A percentile compares a stretch with the other conserved stretches of the same genome.
These are phyloP conservation scores for Aphaenogaster rudis DNA, from an alignment of 1,140 invertebrate species.

Conservation along the genomic window DNA sequence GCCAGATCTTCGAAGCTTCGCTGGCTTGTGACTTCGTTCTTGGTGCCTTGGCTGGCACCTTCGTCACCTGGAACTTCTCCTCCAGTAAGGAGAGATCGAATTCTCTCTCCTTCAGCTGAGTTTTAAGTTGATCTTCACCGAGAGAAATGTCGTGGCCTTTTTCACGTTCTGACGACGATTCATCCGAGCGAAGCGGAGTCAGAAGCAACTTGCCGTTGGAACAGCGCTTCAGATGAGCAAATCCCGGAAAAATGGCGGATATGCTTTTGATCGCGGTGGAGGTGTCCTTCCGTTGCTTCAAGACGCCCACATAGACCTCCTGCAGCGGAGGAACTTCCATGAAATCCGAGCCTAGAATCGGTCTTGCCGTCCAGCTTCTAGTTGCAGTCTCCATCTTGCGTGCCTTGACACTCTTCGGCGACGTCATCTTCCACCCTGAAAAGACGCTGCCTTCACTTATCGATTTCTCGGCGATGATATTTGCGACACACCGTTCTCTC, in stretches of 20 bases:
- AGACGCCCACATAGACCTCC: conserved; percentile 88
- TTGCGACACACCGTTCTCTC: background rate
- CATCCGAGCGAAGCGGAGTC: conserved; percentile 80
- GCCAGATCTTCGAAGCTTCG: conserved; percentile 90
- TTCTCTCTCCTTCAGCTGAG: conserved; percentile 85
- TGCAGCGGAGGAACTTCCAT: conserved; percentile 86
- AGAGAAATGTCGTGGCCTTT: conserved; percentile 47
- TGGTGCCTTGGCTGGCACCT: conserved; percentile 89
- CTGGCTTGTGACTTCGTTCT: conserved; percentile 91
- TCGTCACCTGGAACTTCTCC: conserved; percentile 87
- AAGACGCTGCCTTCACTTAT: conserved; percentile 77
- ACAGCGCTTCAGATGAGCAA: conserved; percentile 92
- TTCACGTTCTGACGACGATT: background rate
- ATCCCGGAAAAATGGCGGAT: conserved; percentile 87
- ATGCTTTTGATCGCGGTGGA: conserved; percentile 89
- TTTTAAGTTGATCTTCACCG: conserved; percentile 82
- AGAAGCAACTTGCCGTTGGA: conserved; percentile 89
- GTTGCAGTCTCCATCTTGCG: conserved; percentile 63
- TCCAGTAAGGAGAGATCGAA: conserved; percentile 87
- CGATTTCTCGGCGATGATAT: conserved; percentile 35
- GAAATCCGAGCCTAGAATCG: conserved; percentile 88
- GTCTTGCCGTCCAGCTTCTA: conserved; percentile 79
- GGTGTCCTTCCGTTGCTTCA: conserved; percentile 89
- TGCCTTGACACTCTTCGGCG: conserved; percentile 68
- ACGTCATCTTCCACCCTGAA: conserved; percentile 74